Base-by-base conservation (phyloP, 2,797 vertebrate species). In the Sebastes flavidus region DNA sequence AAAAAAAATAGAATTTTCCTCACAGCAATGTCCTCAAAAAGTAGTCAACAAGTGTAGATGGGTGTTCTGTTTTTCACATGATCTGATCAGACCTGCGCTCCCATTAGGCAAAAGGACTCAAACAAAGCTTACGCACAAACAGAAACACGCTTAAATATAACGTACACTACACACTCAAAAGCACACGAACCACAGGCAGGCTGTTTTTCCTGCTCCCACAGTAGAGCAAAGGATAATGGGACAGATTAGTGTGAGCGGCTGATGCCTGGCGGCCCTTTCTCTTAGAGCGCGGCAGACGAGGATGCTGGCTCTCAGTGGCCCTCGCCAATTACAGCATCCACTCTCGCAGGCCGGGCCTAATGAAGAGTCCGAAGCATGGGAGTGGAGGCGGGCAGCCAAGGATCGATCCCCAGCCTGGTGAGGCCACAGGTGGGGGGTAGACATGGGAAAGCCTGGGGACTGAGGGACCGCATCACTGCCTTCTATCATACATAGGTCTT, bases 171-270 rank as follows among this genome's bases (percentile, higher is more conserved):
- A 56, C 74, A 65, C 75, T 78, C 36, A 75, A 59, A 67, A 71
- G 49, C 59, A 80, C 70, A 77, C 49, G 34, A 77, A 77, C 38
- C 29, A 13, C 78, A 65, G 58, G 27, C 80, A 72, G 85, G 82
- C 89, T 95, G 94, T 95, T 95, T 94, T 93, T 90, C 83, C 84
- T 77, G 65, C 84, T 92, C 79, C 80, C 90, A 81, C 86, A 83
- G 77, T 90, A 88, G 88, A 91, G 77, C 89, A 76, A 72, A 81
- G 85, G 87, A 94, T 96, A 96, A 96, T 96, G 93, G 93, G 90
- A 83, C 94, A 93, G 92, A 96, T 96, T 96, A 95, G 95, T 89
- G 87, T 87, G 91, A 95, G 93, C 85, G 90, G 93, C 93, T 91
- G 94, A 87, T 88, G 88, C 93, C 90, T 75, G 78, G 78, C 70